Percentiles rank a stretch among this genome's conserved stretches.
These are phyloP conservation scores for Pangasianodon hypophthalmus DNA, from an alignment of 2,113 vertebrate genomes.

Conservation along the genomic window DNA sequence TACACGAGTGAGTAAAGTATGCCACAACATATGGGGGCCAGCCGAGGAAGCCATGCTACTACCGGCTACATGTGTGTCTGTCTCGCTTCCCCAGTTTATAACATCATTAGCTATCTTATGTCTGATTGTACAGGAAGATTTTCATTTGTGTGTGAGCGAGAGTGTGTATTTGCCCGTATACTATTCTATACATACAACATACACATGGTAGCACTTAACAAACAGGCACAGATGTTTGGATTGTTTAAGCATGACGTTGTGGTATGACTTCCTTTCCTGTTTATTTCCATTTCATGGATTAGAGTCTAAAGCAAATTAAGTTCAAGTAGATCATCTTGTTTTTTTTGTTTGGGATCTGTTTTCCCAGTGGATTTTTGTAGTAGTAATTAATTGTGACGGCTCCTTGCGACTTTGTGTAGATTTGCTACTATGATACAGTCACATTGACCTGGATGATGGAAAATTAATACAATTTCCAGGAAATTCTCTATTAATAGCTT, in stretches of 20 bases:
- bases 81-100: conserved; percentile 1
- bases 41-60: not conserved
- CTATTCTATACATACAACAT: not conserved
- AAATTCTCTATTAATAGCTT: not conserved
- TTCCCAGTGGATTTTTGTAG: not conserved
- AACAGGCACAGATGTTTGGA: conserved; percentile 13
- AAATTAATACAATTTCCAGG: not conserved
- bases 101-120: conserved; percentile 4
- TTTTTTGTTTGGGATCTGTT: not conserved
- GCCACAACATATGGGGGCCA: conserved; percentile 15
- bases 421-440: not conserved
- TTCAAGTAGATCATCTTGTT: not conserved
- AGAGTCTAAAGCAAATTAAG: not conserved
- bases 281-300: conserved; percentile 10
- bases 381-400: not conserved
- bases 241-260: conserved; percentile 10
- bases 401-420: not conserved
- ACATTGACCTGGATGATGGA: not conserved
- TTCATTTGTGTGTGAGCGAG: not conserved
- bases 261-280: conserved; percentile 24
- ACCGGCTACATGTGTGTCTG: not conserved
- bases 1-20: not conserved
- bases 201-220: conserved; percentile 26
- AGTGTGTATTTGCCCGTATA: not conserved
- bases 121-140: conserved; percentile 8